Evolutionary conservation across 2,797 vertebrate genomes (phyloP).

Genomic region (Merluccius polli): DNA sequence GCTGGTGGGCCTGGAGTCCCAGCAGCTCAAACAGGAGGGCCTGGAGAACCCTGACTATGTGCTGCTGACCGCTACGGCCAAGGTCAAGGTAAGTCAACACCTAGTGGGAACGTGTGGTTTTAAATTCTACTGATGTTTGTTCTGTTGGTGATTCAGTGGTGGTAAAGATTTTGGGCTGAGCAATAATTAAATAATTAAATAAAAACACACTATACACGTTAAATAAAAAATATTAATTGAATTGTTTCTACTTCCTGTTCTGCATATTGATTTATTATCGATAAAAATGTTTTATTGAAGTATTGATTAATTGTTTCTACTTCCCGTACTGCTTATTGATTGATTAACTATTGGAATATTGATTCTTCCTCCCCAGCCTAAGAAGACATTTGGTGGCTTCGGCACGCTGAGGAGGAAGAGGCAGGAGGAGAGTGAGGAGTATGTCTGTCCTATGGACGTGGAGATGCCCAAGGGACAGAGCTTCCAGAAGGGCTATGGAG

Average conservation of each 20-base stretch:
- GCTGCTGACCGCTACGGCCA: slow-evolving; percentile 91
- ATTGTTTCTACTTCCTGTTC: neutral
- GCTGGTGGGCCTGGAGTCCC: slow-evolving; percentile 87
- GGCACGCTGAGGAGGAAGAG: slow-evolving; percentile 90
- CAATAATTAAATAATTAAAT: neutral
- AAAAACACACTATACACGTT: no score
- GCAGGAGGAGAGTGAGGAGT: slow-evolving; percentile 93
- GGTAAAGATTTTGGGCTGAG: neutral
- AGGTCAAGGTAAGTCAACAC: slow-evolving; percentile 85
- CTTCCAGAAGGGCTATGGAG: slow-evolving; percentile 83
- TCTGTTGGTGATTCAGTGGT: neutral
- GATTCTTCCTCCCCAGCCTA: slow-evolving; percentile 70
- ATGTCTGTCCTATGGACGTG: slow-evolving; percentile 96
- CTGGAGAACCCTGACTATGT: slow-evolving; percentile 90
- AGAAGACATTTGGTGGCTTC: slow-evolving; percentile 90
- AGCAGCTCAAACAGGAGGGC: slow-evolving; percentile 89
- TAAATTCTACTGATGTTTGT: neutral
- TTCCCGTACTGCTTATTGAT: neutral
- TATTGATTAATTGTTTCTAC: no score
- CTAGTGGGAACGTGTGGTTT: neutral
- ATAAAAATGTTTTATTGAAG: no score
- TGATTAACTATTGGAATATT: no score
- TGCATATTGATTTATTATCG: no score
- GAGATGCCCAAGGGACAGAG: slow-evolving; percentile 82
- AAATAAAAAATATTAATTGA: no score